Base-by-base conservation (phyloP, 2,888 invertebrate genomes). In the Cistogaster globosa region DNA sequence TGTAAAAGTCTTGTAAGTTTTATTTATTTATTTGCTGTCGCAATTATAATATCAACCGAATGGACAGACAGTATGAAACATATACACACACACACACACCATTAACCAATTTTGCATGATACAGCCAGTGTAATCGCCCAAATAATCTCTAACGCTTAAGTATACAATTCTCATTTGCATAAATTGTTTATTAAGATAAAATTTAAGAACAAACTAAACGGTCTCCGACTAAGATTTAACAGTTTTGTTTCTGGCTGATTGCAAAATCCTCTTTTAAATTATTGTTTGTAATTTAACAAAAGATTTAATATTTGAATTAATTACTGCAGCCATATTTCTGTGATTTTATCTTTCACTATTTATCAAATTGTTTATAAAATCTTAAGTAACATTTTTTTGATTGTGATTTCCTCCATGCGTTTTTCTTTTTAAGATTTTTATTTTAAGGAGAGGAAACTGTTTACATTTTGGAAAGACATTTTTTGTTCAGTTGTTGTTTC, bases 131-230 rank as follows among this genome's bases (percentile, higher is more conserved):
- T 81, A 75, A 69, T 81, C 81, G 68, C 20, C 63, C 38, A 69
- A 45, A 81, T 69, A 57, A 81, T 81, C 81, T 69, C 69, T 81
- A 68, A 48, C 83, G 72, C 67, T 75, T 67, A 68, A 77, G 67
- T 53, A 62, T 60, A 63, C 18, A 60, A 53, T 42, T 88, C 87
- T 88, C 88, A 88, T 88, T 88, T 86, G 87, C 90, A 90, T 90
- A 90, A 90, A 90, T 90, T 90, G 87, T 89, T 90, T 89, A 90
- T 90, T 90, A 89, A 90, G 89, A 90, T 89, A 89, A 89, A 88
- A 77, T 53, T 84, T 67, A 57, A 38, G 65, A 72, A 58, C 36
- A 48, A 22, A 58, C 12, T 18, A n/a, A 51, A 48, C 51, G 14
- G 42, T 7, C 67, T 63, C 20, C 22, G 42, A 53, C 60, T 16